Base-by-base conservation (phyloP, 2,113 vertebrate genomes). In the Zosterops japonicus region DNA sequence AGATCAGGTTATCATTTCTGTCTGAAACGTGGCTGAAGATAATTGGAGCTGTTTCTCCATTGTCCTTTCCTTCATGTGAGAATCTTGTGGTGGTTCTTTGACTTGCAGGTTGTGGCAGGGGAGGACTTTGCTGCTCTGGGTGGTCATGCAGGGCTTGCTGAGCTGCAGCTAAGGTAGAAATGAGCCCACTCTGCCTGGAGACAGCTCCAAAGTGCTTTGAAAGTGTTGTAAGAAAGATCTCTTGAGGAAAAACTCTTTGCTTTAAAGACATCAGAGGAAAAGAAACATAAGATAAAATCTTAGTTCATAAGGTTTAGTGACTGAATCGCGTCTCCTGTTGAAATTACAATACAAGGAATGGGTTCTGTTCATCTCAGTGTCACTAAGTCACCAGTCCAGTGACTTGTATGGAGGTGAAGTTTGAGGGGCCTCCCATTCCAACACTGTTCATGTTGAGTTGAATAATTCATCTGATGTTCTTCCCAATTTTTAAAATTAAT, bases 361-460 rank as follows among this genome's bases (percentile, higher is more conserved):
- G n/a, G 13, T 63, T 87, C 31, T 60, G 20, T 63, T 71, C 8
- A 22, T 68, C 22, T 28, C 15, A 21, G 31, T 71, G 36, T 24
- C 28, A 5, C 41, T 60, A 53, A 65, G 5, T 79, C 3, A 3
- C 27, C 68, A 33, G 35, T 20, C 2, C 24, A 5, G 24, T 36
- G 49, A 55, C 39, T 75, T n/a, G 6, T 53, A 5, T 15, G 13
- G 67, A 3, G 4, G 4, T 44, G 31, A 41, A 82, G 15, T 44
- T 25, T 68, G 49, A 49, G 25, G n/a, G 25, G 11, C 11, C 17
- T 81, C 17, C 23, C 3, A 1, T 53, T 68, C 57, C n/a, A 29
- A 2, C 42, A 28, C 4, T 4, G 0, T 23, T 83, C 1, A 1
- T 1, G 8, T 12, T 56, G 12, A 49, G 13, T 29, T 52, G 47